Conservation (phyloP, 1,140 invertebrate genomes). For the Heliconius hewitsoni region DNA sequence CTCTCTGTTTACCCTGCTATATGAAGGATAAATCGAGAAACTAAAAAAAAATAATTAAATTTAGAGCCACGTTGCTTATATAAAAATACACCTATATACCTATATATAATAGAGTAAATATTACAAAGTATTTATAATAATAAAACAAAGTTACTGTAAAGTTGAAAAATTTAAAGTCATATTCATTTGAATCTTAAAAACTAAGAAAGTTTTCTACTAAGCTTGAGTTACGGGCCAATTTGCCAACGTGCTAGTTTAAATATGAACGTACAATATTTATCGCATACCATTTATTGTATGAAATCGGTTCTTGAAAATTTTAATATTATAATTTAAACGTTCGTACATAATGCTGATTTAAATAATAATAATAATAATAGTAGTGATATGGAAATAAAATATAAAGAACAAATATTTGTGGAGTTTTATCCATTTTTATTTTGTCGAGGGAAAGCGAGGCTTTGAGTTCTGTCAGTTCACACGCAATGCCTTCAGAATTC, state of each 20-base stretch:
- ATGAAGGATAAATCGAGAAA: too few species aligned
- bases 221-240: neutral
- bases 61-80: too few species aligned
- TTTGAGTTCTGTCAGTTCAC: too few species aligned
- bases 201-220: neutral
- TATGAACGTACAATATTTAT: constrained; percentile 1
- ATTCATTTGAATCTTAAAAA: neutral
- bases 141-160: neutral
- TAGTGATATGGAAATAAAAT: neutral
- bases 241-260: constrained; percentile 4
- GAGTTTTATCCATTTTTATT: too few species aligned
- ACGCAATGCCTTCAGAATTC: too few species aligned
- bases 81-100: neutral
- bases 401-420: too few species aligned
- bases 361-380: too few species aligned
- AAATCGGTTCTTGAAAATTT: constrained; percentile 1
- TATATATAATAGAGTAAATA: neutral
- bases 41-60: too few species aligned
- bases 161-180: neutral
- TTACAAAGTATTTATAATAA: neutral
- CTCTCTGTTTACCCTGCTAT: too few species aligned
- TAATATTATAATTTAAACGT: neutral
- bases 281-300: neutral
- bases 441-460: too few species aligned
- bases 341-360: neutral